Conservation (phyloP, 2,113 vertebrate genomes). For the Datnioides undecimradiatus region DNA sequence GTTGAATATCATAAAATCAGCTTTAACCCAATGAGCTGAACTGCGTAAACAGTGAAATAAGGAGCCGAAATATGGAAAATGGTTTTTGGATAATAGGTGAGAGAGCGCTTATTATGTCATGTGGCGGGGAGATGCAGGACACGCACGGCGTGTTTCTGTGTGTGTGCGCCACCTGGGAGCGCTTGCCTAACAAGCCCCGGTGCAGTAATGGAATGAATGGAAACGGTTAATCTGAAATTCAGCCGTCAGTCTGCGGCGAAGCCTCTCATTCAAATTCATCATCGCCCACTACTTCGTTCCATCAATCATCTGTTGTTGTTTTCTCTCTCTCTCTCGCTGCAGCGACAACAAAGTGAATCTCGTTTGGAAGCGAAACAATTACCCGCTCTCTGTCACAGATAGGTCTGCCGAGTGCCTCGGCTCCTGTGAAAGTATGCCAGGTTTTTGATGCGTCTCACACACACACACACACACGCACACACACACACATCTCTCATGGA, state of each 20-base stretch:
- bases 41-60: neutral
- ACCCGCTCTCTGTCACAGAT: slow-evolving; percentile 58
- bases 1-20: too few relatives aligned
- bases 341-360: slow-evolving; percentile 67
- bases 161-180: slow-evolving; percentile 6
- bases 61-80: neutral
- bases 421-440: slow-evolving; percentile 68
- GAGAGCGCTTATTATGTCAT: too few relatives aligned
- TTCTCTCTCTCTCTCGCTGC: neutral
- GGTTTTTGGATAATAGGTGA: neutral
- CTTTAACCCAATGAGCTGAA: too few relatives aligned
- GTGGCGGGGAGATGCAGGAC: neutral
- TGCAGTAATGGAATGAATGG: neutral
- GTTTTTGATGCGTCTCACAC: slow-evolving; percentile 60
- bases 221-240: slow-evolving; percentile 31
- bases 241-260: slow-evolving; percentile 22
- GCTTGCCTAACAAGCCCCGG: neutral
- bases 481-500: too few relatives aligned
- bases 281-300: slow-evolving; percentile 44
- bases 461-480: too few relatives aligned
- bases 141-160: neutral
- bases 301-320: slow-evolving; percentile 52
- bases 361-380: slow-evolving; percentile 71
- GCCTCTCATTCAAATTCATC: slow-evolving; percentile 53
- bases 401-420: slow-evolving; percentile 50